Evolutionary conservation across 2,113 vertebrate species (phyloP).

Genomic region (Bufo bufo): DNA sequence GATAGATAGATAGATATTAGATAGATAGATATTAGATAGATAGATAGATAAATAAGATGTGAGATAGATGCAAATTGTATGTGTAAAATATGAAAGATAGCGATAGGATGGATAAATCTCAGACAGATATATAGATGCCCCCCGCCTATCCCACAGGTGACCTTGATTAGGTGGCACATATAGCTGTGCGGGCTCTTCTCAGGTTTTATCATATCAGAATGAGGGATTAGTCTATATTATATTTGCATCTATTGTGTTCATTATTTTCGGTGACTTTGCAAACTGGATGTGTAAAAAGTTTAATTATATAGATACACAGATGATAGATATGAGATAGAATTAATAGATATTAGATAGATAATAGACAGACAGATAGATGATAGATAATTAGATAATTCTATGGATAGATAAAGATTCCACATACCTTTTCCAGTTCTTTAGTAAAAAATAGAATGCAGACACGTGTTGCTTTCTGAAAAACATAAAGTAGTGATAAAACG

Average conservation of each 20-base stretch:
- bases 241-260: too few species aligned
- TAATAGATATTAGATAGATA: neutral
- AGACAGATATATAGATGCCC: too few species aligned
- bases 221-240: too few species aligned
- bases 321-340: neutral
- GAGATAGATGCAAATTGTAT: neutral
- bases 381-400: neutral
- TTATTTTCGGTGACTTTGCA: too few species aligned
- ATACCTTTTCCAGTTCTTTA: neutral
- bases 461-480: slow-evolving; percentile 27
- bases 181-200: too few species aligned
- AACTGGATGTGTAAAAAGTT: too few species aligned
- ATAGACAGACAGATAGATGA: neutral
- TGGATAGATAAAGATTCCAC: neutral
- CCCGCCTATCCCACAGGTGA: too few species aligned
- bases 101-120: too few species aligned
- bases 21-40: neutral
- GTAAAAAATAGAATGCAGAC: neutral
- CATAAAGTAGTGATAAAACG: neutral
- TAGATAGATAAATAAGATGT: neutral
- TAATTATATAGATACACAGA: too few species aligned
- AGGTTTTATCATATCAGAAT: too few species aligned
- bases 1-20: neutral
- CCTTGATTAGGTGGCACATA: too few species aligned
- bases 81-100: too few species aligned